Evolutionary conservation across 2,797 vertebrate genomes (phyloP).

Genomic region (Notoglanidium macrostoma): DNA sequence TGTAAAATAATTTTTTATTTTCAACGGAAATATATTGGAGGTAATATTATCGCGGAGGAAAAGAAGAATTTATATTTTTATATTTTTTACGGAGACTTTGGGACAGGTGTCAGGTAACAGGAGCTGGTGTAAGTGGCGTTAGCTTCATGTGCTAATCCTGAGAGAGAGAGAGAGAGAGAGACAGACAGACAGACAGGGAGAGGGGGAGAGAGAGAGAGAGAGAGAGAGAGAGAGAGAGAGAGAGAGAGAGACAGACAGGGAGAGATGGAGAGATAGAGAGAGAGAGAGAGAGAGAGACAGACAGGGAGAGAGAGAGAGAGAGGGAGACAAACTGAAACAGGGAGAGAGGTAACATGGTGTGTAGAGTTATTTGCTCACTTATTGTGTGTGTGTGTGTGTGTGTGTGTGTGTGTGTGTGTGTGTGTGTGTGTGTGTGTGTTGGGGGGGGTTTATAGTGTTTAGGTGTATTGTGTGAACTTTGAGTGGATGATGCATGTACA

Average conservation of each 20-base stretch:
- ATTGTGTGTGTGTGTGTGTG: too few species aligned
- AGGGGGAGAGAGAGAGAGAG: not conserved
- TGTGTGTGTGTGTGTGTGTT: too few species aligned
- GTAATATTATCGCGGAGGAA: not conserved
- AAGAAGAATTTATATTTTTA: not conserved
- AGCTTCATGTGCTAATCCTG: conserved; percentile 31
- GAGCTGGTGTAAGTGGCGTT: conserved; percentile 41
- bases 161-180: not conserved
- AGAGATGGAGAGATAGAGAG: not conserved
- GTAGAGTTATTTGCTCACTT: not conserved
- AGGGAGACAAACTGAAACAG: too few species aligned
- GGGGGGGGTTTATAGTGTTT: too few species aligned
- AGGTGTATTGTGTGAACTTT: too few species aligned
- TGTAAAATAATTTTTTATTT: not conserved
- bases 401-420: too few species aligned
- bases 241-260: not conserved
- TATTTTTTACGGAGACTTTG: conserved; percentile 23
- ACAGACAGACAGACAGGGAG: not conserved
- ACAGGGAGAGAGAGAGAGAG: too few species aligned
- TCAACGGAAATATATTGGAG: not conserved
- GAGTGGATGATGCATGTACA: too few species aligned
- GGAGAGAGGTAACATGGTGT: not conserved
- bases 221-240: not conserved
- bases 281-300: not conserved
- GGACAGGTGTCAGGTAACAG: conserved; percentile 32